A percentile compares a stretch with the other conserved stretches of the same genome.
These are phyloP conservation scores for Capreolus pygargus DNA, from an alignment of 2,113 vertebrate genomes.

Conservation along the genomic window DNA sequence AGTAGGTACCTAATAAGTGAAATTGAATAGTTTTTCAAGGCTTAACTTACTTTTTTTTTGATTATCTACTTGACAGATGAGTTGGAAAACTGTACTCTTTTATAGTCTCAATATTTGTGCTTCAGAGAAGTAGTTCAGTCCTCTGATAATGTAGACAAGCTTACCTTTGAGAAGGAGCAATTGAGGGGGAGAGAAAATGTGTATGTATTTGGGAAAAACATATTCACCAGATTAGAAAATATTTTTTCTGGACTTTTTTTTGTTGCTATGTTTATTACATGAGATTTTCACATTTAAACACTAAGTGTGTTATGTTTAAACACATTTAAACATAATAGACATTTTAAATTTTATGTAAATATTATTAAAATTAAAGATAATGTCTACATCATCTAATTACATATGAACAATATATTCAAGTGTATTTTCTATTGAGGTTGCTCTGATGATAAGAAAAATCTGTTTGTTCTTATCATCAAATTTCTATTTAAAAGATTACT, in stretches of 20 bases:
- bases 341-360: background rate
- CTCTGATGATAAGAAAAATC: background rate
- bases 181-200: background rate
- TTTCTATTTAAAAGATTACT: background rate
- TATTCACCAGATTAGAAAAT: background rate
- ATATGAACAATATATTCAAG: background rate
- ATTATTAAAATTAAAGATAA: background rate
- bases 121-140: background rate
- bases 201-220: background rate
- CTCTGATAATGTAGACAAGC: background rate
- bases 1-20: background rate
- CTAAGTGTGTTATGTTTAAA: background rate
- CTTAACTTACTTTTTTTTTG: background rate
- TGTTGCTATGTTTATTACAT: background rate
- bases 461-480: background rate
- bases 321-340: background rate
- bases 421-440: background rate
- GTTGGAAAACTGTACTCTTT: background rate
- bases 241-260: background rate
- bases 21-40: background rate
- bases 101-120: background rate
- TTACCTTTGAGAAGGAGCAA: conserved; percentile 32
- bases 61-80: background rate
- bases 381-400: background rate
- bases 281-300: background rate